phyloP scores from a whole-genome alignment of 1,140 invertebrate genomes.

The Pteromalus puparum region DNA sequence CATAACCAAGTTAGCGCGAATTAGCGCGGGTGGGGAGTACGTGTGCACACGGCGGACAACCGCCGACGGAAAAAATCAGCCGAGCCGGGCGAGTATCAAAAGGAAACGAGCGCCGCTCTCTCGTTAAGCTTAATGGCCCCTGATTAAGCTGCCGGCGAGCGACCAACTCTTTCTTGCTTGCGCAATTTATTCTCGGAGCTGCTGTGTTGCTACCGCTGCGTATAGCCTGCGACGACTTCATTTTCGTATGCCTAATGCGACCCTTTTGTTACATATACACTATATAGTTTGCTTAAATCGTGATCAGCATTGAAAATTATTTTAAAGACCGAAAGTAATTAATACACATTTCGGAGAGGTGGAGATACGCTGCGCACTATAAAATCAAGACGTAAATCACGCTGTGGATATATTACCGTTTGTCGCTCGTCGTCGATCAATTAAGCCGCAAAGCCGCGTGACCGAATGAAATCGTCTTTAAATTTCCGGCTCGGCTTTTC shows the following conservation, averaged over 20 bases:
- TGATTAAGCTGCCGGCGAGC: conserved; percentile 35
- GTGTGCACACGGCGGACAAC: too few species aligned
- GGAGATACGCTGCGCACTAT: too few species aligned
- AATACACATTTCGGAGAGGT: too few species aligned
- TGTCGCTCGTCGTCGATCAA: background rate
- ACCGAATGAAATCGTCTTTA: conserved; percentile 49
- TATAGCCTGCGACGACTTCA: background rate
- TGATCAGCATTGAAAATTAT: too few species aligned
- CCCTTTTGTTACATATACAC: too few species aligned
- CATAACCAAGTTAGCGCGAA: conserved; percentile 58
- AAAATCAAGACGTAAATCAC: too few species aligned
- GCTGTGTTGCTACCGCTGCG: background rate
- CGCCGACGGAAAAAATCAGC: background rate
- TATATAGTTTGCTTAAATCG: too few species aligned
- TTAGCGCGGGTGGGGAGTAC: conserved; percentile 43
- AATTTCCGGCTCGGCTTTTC: background rate
- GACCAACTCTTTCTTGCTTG: conserved; percentile 5
- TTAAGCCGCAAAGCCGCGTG: conserved; percentile 27
- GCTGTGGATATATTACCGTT: too few species aligned
- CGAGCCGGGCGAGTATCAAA: background rate
- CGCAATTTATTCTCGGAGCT: conserved; percentile 8
- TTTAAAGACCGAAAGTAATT: background rate
- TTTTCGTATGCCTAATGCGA: background rate
- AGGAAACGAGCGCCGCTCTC: conserved; percentile 14
- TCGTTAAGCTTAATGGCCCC: conserved; percentile 44